Conservation (phyloP, 2,888 invertebrate genomes). For the Odontomyia ornata region DNA sequence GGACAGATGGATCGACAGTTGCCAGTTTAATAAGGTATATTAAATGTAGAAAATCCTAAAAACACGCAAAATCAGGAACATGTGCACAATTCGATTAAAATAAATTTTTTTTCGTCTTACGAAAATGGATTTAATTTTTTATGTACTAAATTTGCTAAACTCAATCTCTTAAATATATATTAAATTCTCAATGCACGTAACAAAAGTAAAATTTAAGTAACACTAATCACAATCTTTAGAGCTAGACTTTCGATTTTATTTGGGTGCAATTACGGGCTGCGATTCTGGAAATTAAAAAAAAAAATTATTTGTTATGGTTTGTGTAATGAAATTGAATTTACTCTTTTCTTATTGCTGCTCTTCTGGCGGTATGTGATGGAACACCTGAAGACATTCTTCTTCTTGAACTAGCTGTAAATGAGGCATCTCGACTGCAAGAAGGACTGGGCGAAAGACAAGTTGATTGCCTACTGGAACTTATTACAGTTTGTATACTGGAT, state of each 20-base stretch:
- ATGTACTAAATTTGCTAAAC: not conserved
- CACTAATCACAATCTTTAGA: not conserved
- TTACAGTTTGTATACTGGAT: not conserved
- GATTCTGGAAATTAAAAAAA: not conserved
- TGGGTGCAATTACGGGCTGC: not conserved
- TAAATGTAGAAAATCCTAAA: too few species aligned
- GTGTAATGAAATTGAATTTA: not conserved
- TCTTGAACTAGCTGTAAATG: constrained; percentile 11
- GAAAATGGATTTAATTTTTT: not conserved
- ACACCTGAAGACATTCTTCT: not conserved
- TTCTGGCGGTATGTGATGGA: constrained; percentile 30
- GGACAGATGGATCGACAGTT: too few species aligned
- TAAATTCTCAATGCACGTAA: not conserved
- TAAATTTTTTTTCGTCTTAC: too few species aligned
- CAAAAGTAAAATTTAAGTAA: constrained; percentile 24
- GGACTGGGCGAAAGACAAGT: constrained; percentile 1
- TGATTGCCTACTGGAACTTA: not conserved
- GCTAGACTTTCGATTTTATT: constrained; percentile 3
- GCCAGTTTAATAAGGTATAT: too few species aligned
- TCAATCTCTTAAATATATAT: constrained; percentile 32
- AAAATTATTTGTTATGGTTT: not conserved
- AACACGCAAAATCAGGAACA: too few species aligned
- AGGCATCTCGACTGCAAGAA: not conserved
- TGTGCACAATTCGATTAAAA: too few species aligned
- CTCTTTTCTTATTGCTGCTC: constrained; percentile 37